These are phyloP conservation scores for Rattus rattus DNA, from an alignment of 2,113 vertebrate genomes.

Conservation along the genomic window DNA sequence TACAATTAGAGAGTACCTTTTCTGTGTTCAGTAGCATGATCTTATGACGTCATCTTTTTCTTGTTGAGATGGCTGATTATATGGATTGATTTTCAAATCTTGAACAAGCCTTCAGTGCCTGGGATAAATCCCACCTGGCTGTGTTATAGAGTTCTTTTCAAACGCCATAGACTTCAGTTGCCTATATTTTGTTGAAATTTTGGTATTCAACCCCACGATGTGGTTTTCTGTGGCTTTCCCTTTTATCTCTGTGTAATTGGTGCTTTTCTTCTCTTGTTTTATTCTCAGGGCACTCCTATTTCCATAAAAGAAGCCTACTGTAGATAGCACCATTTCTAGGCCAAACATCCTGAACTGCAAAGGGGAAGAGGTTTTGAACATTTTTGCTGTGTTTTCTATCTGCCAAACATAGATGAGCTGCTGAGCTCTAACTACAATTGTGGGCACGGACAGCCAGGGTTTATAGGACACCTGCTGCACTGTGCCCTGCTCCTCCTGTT, in stretches of 20 bases:
- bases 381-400: background rate
- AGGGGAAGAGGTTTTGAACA: background rate
- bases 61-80: background rate
- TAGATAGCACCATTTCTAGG: background rate
- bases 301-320: background rate
- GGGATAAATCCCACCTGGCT: background rate
- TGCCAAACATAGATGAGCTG: background rate
- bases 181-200: background rate
- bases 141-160: background rate
- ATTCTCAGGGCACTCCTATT: background rate
- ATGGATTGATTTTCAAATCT: background rate
- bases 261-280: background rate
- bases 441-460: background rate
- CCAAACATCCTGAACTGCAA: background rate
- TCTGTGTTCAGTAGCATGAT: background rate
- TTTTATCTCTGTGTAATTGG: background rate
- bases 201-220: background rate
- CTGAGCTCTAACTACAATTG: background rate
- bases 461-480: background rate
- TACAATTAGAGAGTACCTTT: background rate
- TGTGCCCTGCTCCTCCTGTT: background rate
- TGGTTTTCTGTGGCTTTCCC: background rate
- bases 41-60: background rate
- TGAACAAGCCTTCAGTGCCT: background rate
- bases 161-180: background rate